Evolutionary conservation across 2,797 vertebrate species (phyloP).

Genomic region (Corythornis leucogaster): DNA sequence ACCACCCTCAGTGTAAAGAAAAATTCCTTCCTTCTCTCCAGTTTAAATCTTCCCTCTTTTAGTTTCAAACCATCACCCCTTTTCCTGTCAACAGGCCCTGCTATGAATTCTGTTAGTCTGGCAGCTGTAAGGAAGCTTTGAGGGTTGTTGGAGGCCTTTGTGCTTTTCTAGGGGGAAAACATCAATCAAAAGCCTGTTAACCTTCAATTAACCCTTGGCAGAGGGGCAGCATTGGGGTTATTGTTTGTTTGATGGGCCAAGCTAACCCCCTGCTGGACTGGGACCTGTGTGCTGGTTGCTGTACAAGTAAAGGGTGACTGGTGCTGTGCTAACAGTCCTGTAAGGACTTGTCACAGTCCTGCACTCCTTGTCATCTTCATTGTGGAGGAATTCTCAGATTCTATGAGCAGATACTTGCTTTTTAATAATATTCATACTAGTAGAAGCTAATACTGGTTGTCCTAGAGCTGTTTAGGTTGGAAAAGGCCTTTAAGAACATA

Average conservation of each 20-base stretch:
- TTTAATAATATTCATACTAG: not conserved
- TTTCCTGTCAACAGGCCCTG: not conserved
- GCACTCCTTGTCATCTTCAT: not conserved
- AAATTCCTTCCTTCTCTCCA: not conserved
- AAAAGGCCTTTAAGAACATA: not conserved
- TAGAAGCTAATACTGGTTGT: not conserved
- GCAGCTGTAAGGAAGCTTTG: not conserved
- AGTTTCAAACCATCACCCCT: not conserved
- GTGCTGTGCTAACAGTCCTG: not conserved
- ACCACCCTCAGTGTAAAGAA: not conserved
- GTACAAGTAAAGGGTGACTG: not conserved
- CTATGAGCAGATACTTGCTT: not conserved
- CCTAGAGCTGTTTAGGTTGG: not conserved
- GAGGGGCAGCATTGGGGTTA: not conserved
- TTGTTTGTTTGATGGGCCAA: not conserved
- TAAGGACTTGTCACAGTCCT: not conserved
- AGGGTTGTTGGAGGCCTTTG: not conserved
- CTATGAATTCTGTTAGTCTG: not conserved
- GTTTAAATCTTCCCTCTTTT: not conserved
- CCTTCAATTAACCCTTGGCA: not conserved
- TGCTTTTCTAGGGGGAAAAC: not conserved
- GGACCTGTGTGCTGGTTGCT: not conserved
- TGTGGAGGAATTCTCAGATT: not conserved
- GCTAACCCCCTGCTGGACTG: rapidly evolving
- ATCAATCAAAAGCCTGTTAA: not conserved